Base-by-base conservation (phyloP, 2,797 vertebrate genomes). In the Esox lucius region DNA sequence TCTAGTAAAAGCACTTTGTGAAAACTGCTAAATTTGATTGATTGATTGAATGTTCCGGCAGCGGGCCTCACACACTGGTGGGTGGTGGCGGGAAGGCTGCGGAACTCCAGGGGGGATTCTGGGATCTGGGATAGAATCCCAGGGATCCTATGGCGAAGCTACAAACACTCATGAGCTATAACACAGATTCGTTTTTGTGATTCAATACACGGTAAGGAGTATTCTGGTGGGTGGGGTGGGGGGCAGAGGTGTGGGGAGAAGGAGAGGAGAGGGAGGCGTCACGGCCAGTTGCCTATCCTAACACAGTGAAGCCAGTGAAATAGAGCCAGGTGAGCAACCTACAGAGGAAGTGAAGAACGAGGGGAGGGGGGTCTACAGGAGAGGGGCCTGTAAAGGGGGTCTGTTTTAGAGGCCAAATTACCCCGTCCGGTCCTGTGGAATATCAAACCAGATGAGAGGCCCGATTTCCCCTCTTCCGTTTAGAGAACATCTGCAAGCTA, bases 401-500 rank as follows among this genome's bases (percentile, higher is more conserved):
- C 2, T 15, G 24, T 42, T 35, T 64, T 13, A 22, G 59, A 48
- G 42, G 53, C 17, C n/a, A 31, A 28, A 64, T 26, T 15, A 28
- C 13, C 24, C 11, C 24, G 5, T 31, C 11, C n/a, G 68, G 53
- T 46, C 70, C 74, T 64, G 48, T 19, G 48, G 46, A 79, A 81
- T 61, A 85, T 78, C 73, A 77, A 77, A 69, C 80, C 74, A 81
- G 78, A 82, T 82, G 77, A 83, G 81, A 85, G 73, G 78, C 75
- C 82, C 13, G 31, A 9, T 61, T 39, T 53, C 5, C 24, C 35
- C 33, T 26, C 28, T 71, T 67, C 59, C 81, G 87, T 87, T 84
- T 85, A 67, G 81, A 73, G 78, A 87, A 91, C 90, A 92, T 90
- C 89, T 91, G 90, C 85, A 73, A 74, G 75, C 78, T 82, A 83